Conservation (phyloP, 2,888 invertebrate genomes). For the Loripinus fragilis region DNA sequence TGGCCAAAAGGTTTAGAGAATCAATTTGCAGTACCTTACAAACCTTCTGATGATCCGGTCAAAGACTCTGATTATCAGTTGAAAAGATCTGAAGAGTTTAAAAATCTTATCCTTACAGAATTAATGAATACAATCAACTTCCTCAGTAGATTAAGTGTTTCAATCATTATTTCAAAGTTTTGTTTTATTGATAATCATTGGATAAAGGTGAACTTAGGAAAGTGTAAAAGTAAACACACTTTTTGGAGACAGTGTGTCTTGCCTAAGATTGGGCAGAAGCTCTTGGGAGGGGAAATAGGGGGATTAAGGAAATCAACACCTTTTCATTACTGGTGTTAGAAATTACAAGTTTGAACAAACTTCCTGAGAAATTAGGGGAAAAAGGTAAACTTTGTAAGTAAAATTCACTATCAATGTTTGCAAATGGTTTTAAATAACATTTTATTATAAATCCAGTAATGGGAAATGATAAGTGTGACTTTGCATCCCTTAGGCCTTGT, state of each 20-base stretch:
- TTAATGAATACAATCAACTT: no score
- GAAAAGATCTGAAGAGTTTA: not conserved
- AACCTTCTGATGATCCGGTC: no score
- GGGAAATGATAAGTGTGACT: no score
- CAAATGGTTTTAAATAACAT: no score
- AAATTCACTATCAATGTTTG: no score
- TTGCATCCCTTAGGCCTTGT: no score
- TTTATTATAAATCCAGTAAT: no score
- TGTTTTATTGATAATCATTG: not conserved
- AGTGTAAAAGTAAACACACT: constrained; percentile 4
- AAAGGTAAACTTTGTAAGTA: no score
- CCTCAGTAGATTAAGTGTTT: not conserved
- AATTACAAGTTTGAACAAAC: constrained; percentile 6
- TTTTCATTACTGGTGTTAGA: not conserved
- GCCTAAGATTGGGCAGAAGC: not conserved
- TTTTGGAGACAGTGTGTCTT: not conserved
- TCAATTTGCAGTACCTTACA: no score
- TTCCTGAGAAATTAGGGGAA: not conserved
- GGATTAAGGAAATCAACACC: constrained; percentile 13
- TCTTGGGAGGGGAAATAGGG: not conserved
- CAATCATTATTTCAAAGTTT: not conserved
- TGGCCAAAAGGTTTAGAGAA: no score
- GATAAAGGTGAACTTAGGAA: not conserved
- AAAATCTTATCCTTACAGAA: not conserved
- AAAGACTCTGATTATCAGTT: no score